Conservation (phyloP, 1,140 invertebrate species). For the Nasonia vitripennis region DNA sequence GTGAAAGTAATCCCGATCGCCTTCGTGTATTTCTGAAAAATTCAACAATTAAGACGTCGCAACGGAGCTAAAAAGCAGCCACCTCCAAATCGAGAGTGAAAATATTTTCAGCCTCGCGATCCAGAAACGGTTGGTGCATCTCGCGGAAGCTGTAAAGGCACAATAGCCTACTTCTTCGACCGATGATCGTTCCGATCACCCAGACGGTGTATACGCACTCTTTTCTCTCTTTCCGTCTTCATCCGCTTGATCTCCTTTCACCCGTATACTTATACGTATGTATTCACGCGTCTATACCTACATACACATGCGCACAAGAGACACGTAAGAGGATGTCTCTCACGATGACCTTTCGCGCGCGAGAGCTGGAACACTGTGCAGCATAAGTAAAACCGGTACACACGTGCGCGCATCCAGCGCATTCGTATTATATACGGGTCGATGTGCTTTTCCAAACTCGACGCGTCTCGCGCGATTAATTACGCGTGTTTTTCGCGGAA, state of each 20-base stretch:
- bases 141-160: neutral
- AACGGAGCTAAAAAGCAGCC: neutral
- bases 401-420: too few relatives aligned
- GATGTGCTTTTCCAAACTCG: too few relatives aligned
- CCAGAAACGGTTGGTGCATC: neutral
- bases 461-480: too few relatives aligned
- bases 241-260: constrained; percentile 37
- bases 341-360: neutral
- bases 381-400: neutral
- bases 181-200: neutral
- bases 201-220: neutral
- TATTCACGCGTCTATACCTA: neutral
- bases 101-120: neutral
- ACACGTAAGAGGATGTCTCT: neutral
- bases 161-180: constrained; percentile 28
- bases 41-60: neutral
- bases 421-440: neutral
- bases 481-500: too few relatives aligned
- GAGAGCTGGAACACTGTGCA: neutral
- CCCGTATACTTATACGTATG: neutral
- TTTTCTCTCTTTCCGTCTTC: neutral
- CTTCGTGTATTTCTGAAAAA: neutral
- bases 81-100: neutral
- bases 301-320: too few relatives aligned
- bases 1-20: neutral